Evolutionary conservation across 2,113 vertebrate species (phyloP), one percentile per base, ranked within the genome.

Genomic region (Malaclemys terrapin): DNA sequence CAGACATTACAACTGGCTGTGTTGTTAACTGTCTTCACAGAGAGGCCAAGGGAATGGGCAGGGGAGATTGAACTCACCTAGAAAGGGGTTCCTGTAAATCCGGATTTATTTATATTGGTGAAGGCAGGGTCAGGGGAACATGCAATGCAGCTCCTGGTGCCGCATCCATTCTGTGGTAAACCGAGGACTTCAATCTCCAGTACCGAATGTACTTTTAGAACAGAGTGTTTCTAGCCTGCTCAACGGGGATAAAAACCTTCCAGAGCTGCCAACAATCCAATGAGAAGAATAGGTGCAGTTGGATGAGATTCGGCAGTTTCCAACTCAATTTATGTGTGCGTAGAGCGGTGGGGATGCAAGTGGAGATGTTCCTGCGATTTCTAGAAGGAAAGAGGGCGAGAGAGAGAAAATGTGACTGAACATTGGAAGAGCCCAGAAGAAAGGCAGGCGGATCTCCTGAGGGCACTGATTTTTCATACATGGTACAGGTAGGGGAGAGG

Each of bases 251-350:
- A 89, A 52, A 89, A 72, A 76, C 24, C n/a, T 13, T 82, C 82
- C 78, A 78, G 2, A 80, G 13, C 72, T 91, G 79, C 49, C 62
- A 91, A 65, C 24, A 10, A 7, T 82, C 89, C 78, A 69, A 2
- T 52, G 42, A 87, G 85, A 95, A 96, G 89, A 57, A 85, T 3
- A 24, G 62, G 80, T 86, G 84, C 87, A 94, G 82, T 93, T 91
- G 56, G 20, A 49, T 59, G 88, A 78, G 47, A 82, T 47, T 25
- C 6, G 53, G 82, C 78, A 84, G 75, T 82, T 86, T 82, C 56
- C 20, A 84, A 42, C 82, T 81, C 80, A 11, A 72, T 91, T 88
- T 89, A 24, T 88, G 93, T 42, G 2, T 78, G 57, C 87, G 65
- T 82, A 76, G 20, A 65, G 80, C 56, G 8, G 4, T 69, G 84